Evolutionary conservation across 37 sponge, comb jelly and placozoan genomes (phyloP), one percentile per base, ranked within the genome.

Genomic region (Cladorhizidae sp.): DNA sequence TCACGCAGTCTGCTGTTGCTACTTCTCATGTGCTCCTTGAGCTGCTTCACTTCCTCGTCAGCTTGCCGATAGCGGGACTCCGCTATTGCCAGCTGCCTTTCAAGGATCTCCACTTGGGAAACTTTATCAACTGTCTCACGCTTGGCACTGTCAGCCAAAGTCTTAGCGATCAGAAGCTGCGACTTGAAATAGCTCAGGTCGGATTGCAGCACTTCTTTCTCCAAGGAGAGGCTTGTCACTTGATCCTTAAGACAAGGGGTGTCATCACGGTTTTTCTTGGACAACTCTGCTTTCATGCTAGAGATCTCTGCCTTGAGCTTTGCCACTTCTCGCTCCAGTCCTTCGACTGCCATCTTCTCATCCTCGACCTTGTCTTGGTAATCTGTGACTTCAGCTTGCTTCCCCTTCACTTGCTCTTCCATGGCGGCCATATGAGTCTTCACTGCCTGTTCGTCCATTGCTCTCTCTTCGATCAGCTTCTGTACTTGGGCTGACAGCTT

Each of bases 91-190:
- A 92, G 81, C 72, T 87, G 80, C 70, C 75, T 65, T 39, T 75
- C 40, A 11, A 92, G 73, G 40, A 87, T 61, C 11, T 84, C 73
- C n/a, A 87, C 57, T 70, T 86, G 84, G 18, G 81, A 58, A 7
- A 18, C 57, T 57, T 76, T 87, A 25, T 87, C 88, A 6, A 67
- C 59, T 7, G 84, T 11, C n/a, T 80, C 85, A 42, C 67, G 29
- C 54, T 80, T 59, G 59, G 73, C 78, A 41, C 70, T 64, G 54
- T 84, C 88, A 23, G 52, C 70, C 22, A 70, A 39, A 0, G 88
- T 69, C 26, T 57, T 73, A 0, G 72, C 80, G 0, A 67, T 38
- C 20, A 75, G 50, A 3, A 87, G 59, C 67, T 92, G 77, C 15
- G 80, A 68, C 57, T 52, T 92, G 18, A 84, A 54, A 37, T 67